Evolutionary conservation across 2,888 invertebrate species (phyloP).

Genomic region (Drosophila phalerata): DNA sequence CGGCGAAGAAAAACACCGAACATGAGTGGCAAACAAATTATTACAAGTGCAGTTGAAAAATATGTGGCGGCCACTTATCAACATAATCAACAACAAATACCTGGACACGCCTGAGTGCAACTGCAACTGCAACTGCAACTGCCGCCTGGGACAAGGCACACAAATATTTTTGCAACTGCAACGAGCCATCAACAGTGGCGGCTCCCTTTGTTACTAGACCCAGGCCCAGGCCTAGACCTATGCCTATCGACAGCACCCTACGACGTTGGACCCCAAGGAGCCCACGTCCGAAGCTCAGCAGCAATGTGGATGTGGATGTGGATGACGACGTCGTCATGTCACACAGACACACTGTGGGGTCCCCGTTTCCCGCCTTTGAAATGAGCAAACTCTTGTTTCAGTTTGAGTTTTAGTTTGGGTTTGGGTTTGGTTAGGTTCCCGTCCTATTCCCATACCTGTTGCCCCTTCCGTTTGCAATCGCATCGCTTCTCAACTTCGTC

Average conservation of each 20-base stretch:
- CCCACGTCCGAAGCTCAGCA: slow-evolving; percentile 20
- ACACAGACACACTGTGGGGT: slow-evolving; percentile 69
- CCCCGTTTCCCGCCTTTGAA: slow-evolving; percentile 30
- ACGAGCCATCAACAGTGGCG: slow-evolving; percentile 35
- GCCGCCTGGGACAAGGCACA: slow-evolving; percentile 25
- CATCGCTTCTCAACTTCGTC: slow-evolving; percentile 27
- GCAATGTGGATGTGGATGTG: slow-evolving; percentile 32
- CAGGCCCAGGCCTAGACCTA: slow-evolving; percentile 2
- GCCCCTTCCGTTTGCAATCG: slow-evolving; percentile 16
- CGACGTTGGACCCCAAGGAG: slow-evolving; percentile 38
- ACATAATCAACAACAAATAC: slow-evolving; percentile 79
- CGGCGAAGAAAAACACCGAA: slow-evolving; percentile 24
- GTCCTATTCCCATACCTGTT: not conserved
- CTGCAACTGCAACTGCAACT: slow-evolving; percentile 3
- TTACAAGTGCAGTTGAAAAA: slow-evolving; percentile 78
- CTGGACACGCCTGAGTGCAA: slow-evolving; percentile 79
- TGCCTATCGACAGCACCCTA: slow-evolving; percentile 72
- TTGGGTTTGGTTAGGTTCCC: not conserved
- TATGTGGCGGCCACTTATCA: slow-evolving; percentile 80
- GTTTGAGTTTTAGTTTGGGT: slow-evolving; percentile 3
- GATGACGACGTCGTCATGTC: slow-evolving; percentile 49
- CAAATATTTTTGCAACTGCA: slow-evolving; percentile 55
- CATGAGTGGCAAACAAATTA: slow-evolving; percentile 82
- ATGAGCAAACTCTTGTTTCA: slow-evolving; percentile 22
- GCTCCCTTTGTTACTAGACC: slow-evolving; percentile 58